Evolutionary conservation across 2,113 vertebrate genomes (phyloP).

Genomic region (Condylura cristata): DNA sequence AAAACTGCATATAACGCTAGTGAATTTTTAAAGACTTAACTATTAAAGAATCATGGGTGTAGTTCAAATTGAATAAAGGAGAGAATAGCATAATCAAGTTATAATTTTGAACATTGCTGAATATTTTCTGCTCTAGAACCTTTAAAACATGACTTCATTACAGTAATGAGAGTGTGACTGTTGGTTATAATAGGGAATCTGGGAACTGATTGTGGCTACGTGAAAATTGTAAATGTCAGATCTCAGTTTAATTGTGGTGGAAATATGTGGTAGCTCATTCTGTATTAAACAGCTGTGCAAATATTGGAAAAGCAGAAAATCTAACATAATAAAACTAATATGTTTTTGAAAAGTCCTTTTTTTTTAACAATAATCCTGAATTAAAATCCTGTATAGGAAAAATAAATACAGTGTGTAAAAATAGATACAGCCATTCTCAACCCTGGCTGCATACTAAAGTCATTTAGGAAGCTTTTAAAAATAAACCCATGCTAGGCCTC

Average conservation of each 20-base stretch:
- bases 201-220: conserved; percentile 28
- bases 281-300: conserved; percentile 74
- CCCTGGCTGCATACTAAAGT: not conserved
- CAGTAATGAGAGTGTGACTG: conserved; percentile 41
- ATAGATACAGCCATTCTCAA: conserved; percentile 29
- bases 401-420: conserved; percentile 46
- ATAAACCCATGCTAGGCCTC: not conserved
- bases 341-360: conserved; percentile 35
- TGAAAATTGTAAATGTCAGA: conserved; percentile 77
- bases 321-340: conserved; percentile 62
- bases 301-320: conserved; percentile 75
- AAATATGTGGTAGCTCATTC: conserved; percentile 73
- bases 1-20: not conserved
- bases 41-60: not conserved
- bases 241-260: conserved; percentile 71
- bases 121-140: not conserved
- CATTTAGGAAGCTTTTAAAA: not conserved
- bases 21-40: conserved; percentile 50
- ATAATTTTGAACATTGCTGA: conserved; percentile 42
- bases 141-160: conserved; percentile 59
- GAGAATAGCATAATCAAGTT: conserved; percentile 24
- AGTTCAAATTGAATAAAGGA: conserved; percentile 58
- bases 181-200: not conserved
- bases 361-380: not conserved
- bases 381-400: conserved; percentile 49